Conservation (phyloP, 1,140 invertebrate genomes). For the Thereuonema tuberculata region DNA sequence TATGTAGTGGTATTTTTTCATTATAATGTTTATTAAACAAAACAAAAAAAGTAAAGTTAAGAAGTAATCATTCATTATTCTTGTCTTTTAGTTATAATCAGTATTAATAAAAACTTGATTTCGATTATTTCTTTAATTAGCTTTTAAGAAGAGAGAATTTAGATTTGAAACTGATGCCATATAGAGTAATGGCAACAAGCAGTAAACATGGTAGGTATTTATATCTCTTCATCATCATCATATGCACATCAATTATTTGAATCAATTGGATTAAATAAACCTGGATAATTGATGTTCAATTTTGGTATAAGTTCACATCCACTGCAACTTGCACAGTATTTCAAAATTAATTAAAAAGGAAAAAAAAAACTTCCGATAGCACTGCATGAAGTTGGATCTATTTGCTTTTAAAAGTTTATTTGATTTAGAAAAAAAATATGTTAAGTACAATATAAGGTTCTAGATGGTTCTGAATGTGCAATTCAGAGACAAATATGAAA, state of each 20-base stretch:
- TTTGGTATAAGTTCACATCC: neutral
- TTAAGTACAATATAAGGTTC: too few species aligned
- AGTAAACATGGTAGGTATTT: constrained; percentile 63
- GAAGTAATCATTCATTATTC: too few species aligned
- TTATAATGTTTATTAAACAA: neutral
- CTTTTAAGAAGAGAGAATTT: constrained; percentile 81
- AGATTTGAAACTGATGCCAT: constrained; percentile 89
- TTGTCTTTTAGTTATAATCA: too few species aligned
- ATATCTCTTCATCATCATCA: neutral
- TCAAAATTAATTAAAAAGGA: too few species aligned
- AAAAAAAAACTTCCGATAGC: too few species aligned
- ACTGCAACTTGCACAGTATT: neutral
- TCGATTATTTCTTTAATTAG: constrained; percentile 36
- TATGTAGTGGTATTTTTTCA: constrained; percentile 7
- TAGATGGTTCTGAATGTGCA: too few species aligned
- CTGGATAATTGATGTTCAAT: too few species aligned
- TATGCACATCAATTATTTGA: neutral
- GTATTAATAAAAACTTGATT: too few species aligned
- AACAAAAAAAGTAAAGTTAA: neutral
- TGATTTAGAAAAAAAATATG: too few species aligned
- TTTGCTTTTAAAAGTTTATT: too few species aligned
- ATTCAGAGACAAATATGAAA: too few species aligned
- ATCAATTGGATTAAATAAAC: constrained; percentile 3
- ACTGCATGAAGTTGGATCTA: too few species aligned
- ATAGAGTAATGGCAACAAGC: constrained; percentile 83